Percentiles rank a stretch among this genome's conserved stretches.
Conservation (phyloP, 2,113 vertebrate species). For the Onychostruthus taczanowskii region DNA sequence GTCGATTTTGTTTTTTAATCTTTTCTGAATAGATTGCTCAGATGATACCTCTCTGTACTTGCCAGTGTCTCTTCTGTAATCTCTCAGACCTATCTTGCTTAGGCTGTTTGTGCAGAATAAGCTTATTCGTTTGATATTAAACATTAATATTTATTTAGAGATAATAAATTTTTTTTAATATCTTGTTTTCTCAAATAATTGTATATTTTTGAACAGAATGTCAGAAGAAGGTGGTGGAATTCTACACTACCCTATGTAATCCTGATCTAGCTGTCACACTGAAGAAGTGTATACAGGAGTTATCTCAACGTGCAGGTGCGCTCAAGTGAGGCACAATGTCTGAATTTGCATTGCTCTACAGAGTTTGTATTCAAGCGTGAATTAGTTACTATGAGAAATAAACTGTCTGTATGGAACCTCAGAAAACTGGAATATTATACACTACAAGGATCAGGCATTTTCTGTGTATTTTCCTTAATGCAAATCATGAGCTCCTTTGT, state of each 20-base stretch:
- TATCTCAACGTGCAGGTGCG: slow-evolving; percentile 49
- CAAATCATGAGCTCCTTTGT: background rate
- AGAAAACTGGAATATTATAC: slow-evolving; percentile 14
- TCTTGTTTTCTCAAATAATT: background rate
- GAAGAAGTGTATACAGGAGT: background rate
- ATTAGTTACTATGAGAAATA: slow-evolving; percentile 64
- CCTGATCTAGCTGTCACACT: slow-evolving; percentile 14
- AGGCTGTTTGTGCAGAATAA: background rate
- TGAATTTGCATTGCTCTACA: slow-evolving; percentile 41
- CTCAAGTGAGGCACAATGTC: slow-evolving; percentile 16
- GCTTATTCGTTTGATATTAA: background rate
- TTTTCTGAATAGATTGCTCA: background rate
- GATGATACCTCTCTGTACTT: background rate
- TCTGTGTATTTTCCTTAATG: background rate
- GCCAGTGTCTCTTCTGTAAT: background rate
- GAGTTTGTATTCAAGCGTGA: slow-evolving; percentile 48
- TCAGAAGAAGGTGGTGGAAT: background rate
- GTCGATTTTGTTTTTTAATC: background rate
- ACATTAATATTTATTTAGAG: background rate
- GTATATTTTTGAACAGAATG: background rate
- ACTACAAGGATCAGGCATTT: background rate
- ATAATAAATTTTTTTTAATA: background rate
- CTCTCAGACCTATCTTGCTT: background rate
- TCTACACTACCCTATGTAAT: background rate
- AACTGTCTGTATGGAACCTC: background rate